Conservation (phyloP, 2,113 vertebrate genomes). For the Pelecanus crispus region DNA sequence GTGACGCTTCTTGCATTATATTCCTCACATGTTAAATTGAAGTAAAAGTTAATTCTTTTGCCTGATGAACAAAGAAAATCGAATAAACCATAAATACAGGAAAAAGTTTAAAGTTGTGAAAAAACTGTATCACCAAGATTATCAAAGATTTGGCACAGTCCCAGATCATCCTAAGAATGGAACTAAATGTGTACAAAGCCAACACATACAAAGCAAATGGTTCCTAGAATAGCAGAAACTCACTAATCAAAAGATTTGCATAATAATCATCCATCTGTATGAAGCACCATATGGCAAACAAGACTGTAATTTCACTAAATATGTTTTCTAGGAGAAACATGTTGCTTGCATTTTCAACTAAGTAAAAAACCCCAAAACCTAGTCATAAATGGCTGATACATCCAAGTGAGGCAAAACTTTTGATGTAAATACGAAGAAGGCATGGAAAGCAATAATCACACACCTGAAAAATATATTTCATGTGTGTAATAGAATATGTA, state of each 20-base stretch:
- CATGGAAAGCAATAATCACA: not conserved
- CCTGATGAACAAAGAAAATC: conserved; percentile 32
- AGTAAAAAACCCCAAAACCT: not conserved
- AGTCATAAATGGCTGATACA: not conserved
- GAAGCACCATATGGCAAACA: conserved; percentile 49
- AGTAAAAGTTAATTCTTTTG: conserved; percentile 49
- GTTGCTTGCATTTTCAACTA: conserved; percentile 4
- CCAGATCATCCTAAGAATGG: conserved; percentile 33
- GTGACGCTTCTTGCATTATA: not conserved
- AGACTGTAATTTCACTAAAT: conserved; percentile 51
- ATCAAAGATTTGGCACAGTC: conserved; percentile 12
- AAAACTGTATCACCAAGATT: conserved; percentile 8
- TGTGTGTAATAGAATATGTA: not conserved
- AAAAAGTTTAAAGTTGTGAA: not conserved
- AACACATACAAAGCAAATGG: conserved; percentile 42
- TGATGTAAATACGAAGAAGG: not conserved
- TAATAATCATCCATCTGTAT: conserved; percentile 46
- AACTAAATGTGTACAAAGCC: not conserved
- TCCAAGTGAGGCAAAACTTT: not conserved
- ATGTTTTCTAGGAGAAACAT: conserved; percentile 59
- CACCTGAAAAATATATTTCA: not conserved
- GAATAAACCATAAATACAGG: not conserved
- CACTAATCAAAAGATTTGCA: conserved; percentile 61
- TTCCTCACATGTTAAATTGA: conserved; percentile 8
- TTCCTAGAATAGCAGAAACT: conserved; percentile 53